phyloP scores from a whole-genome alignment of 2,888 invertebrate species.

The Pyralis farinalis region DNA sequence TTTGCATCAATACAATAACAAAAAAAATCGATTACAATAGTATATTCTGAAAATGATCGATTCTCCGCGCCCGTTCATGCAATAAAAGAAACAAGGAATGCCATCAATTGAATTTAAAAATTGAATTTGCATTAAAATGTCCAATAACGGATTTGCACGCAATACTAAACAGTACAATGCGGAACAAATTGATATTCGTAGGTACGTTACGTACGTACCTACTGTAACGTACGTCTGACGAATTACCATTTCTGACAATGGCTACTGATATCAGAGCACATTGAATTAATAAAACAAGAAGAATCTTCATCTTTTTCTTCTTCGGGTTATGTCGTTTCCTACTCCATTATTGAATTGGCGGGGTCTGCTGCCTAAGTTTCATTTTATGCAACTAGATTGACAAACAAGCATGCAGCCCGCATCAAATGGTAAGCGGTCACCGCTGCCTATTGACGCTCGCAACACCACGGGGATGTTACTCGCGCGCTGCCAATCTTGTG shows the following conservation, averaged over 20 bases:
- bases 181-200: slow-evolving; percentile 47
- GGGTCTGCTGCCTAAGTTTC: no score
- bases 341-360: no score
- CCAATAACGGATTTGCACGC: slow-evolving; percentile 64
- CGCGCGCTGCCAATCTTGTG: no score
- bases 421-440: no score
- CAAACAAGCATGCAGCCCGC: no score
- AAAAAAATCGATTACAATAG: slow-evolving; percentile 27
- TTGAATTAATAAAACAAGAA: no score
- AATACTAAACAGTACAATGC: slow-evolving; percentile 56
- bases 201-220: slow-evolving; percentile 43
- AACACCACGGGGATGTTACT: no score
- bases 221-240: slow-evolving; percentile 51
- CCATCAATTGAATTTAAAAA: slow-evolving; percentile 31
- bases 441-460: no score
- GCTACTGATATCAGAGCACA: slow-evolving; percentile 18
- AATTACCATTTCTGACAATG: slow-evolving; percentile 52
- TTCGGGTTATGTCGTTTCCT: no score
- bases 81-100: slow-evolving; percentile 37
- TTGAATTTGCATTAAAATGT: slow-evolving; percentile 64
- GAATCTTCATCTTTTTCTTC: no score
- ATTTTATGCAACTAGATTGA: no score
- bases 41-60: slow-evolving; percentile 22
- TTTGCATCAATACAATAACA: slow-evolving; percentile 20
- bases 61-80: slow-evolving; percentile 46